A percentile compares a stretch with the other conserved stretches of the same genome.
Evolutionary conservation across 2,113 vertebrate species (phyloP).

Genomic region (Leucopsar rothschildi): DNA sequence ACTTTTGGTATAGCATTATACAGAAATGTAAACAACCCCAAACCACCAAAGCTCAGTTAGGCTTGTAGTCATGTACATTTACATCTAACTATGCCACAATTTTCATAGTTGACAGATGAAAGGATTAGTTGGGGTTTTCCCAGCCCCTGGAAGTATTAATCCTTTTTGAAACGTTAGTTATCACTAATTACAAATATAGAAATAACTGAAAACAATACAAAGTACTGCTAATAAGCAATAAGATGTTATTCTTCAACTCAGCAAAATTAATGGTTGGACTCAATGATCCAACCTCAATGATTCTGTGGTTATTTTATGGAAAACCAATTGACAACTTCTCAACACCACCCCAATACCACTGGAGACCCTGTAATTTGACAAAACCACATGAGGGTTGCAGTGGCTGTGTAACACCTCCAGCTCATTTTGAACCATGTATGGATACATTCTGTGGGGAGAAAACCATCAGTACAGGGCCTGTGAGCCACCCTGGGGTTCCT

Average conservation of each 20-base stretch:
- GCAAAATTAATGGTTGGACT: background rate
- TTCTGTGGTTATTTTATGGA: background rate
- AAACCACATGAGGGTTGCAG: background rate
- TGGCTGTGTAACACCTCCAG: background rate
- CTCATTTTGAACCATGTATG: accelerated
- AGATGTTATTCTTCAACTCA: background rate
- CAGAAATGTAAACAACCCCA: background rate
- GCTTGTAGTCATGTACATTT: background rate
- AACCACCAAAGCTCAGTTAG: background rate
- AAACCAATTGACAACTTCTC: background rate
- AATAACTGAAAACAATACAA: background rate
- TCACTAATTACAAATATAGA: background rate
- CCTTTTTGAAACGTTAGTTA: background rate
- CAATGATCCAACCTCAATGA: background rate
- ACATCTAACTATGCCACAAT: background rate
- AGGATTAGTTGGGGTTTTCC: background rate
- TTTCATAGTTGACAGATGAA: background rate
- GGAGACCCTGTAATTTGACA: background rate
- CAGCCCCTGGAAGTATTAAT: background rate
- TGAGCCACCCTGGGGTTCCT: background rate
- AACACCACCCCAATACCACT: background rate
- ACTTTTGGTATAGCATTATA: background rate
- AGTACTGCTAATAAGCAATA: background rate
- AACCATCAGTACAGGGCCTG: background rate
- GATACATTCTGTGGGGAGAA: background rate